Evolutionary conservation across 23 tunicate species (phyloP), one percentile per base, ranked within the genome.

Genomic region (Trididemnum nubilum): DNA sequence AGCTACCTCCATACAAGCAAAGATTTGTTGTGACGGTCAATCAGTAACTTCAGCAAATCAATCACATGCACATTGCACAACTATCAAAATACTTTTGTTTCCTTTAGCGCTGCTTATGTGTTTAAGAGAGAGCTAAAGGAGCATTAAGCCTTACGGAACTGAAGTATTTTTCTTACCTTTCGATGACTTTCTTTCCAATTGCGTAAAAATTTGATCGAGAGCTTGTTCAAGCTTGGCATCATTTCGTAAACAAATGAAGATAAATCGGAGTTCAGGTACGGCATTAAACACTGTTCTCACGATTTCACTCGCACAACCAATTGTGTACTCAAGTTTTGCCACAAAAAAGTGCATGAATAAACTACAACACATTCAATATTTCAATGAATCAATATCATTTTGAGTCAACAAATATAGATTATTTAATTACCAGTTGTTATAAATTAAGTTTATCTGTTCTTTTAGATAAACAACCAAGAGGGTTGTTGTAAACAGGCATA

Each of bases 231-330:
- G 85, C 27, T 32, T 22, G 18, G 60, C 71, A 52, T 88, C 91
- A 30, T 52, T 35, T 79, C 81, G 74, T 26, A 87, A 34, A 3
- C 71, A 35, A 28, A 93, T 79, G 49, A 93, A 75, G 31, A 93
- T 69, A 65, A 83, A 93, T 1, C 87, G 74, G 21, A 93, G 84
- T 49, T 93, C 90, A 0, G 98, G 89, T 4, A 93, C 93, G 2
- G 98, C 98, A 40, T 88, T 93, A 75, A 93, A 93, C 27, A 93
- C 98, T 5, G 98, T 85, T 21, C 98, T 50, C 22, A 93, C 83
- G 23, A 93, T 93, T 64, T 93, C 98, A 59, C 84, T 84, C 2
- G 93, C 92, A 60, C 90, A 84, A 34, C 89, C 89, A 26, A 87
- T 85, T 1, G 98, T 87, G 81, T 93, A 93, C 40, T 93, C 98